Conservation (phyloP, 2,888 invertebrate species). For the Hydraecia micacea region DNA sequence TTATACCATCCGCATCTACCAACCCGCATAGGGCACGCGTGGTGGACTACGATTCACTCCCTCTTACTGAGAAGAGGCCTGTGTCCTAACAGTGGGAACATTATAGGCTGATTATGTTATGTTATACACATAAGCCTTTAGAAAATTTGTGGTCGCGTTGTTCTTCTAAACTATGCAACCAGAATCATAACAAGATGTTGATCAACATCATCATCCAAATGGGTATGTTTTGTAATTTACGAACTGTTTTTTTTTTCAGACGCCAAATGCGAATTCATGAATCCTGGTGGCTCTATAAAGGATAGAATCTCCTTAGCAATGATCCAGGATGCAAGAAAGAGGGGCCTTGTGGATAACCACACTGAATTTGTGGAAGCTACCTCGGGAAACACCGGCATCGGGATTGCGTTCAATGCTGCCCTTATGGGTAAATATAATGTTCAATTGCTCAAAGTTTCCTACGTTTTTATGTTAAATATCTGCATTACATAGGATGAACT, state of each 20-base stretch:
- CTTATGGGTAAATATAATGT: constrained; percentile 83
- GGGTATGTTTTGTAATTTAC: background rate
- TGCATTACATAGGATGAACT: background rate
- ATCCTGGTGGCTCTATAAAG: constrained; percentile 98
- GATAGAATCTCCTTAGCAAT: constrained; percentile 97
- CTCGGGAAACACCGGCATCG: constrained; percentile 96
- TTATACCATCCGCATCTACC: background rate
- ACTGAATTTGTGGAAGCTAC: constrained; percentile 97
- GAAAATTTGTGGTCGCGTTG: too few species aligned
- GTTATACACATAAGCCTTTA: background rate
- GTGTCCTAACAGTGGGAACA: background rate
- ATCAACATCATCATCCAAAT: too few species aligned
- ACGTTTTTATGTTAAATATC: background rate
- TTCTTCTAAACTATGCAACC: background rate
- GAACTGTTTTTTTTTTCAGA: constrained; percentile 87
- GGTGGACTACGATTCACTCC: background rate
- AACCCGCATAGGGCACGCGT: too few species aligned
- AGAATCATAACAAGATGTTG: background rate
- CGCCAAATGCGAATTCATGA: constrained; percentile 98
- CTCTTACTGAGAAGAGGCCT: background rate
- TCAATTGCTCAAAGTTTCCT: background rate
- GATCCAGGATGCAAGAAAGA: constrained; percentile 96
- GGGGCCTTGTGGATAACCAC: constrained; percentile 95
- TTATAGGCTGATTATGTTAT: background rate
- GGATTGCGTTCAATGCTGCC: constrained; percentile 96